Conservation (phyloP, 2,888 invertebrate genomes). For the Bimastos eiseni region DNA sequence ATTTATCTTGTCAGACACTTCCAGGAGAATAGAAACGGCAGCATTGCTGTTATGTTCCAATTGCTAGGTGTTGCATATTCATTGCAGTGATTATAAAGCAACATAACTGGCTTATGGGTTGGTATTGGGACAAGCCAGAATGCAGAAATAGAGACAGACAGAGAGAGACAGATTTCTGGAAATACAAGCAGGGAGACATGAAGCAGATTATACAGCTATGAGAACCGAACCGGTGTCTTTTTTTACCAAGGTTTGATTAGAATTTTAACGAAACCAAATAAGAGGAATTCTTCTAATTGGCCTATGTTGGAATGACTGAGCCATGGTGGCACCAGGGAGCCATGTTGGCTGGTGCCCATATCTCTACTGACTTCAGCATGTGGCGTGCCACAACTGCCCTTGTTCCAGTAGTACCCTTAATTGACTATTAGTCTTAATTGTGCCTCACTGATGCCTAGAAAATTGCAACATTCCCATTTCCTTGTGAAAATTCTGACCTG, state of each 20-base stretch:
- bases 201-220: neutral
- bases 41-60: neutral
- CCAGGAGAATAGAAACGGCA: neutral
- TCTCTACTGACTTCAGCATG: neutral
- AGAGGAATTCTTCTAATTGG: neutral
- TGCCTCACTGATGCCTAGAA: neutral
- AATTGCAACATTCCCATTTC: neutral
- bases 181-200: neutral
- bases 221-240: neutral
- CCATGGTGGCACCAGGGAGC: neutral
- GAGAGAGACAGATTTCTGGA: neutral
- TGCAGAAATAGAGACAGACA: neutral
- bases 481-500: neutral
- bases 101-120: neutral
- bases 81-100: neutral
- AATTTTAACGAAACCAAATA: neutral
- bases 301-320: neutral
- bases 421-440: neutral
- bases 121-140: neutral
- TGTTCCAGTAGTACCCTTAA: neutral
- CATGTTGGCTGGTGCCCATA: neutral
- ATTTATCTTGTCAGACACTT: neutral
- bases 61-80: neutral
- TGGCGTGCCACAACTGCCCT: neutral
- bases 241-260: neutral